Conservation (phyloP, 2,888 invertebrate species). For the Rapana venosa region DNA sequence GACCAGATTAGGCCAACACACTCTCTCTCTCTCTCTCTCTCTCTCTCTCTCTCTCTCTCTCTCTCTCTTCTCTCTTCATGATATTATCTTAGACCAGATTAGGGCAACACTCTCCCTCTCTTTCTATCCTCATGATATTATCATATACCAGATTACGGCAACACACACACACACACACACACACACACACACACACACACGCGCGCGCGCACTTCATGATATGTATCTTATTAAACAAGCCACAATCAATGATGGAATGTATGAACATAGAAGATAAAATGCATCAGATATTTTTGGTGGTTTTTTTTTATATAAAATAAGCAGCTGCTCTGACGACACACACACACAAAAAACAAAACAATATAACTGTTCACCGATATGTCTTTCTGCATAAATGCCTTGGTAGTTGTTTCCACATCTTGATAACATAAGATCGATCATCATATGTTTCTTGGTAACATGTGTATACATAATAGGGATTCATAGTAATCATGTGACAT, state of each 20-base stretch:
- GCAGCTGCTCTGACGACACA: background rate
- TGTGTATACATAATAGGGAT: no score
- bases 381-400: no score
- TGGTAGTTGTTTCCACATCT: no score
- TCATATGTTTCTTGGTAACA: no score
- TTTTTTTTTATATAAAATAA: no score
- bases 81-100: no score
- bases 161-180: slow-evolving; percentile 11
- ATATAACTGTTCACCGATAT: no score
- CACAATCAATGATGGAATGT: no score
- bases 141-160: background rate
- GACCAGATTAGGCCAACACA: background rate
- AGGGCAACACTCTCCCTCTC: background rate
- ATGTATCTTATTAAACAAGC: background rate
- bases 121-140: background rate
- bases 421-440: no score
- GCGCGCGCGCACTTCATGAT: background rate
- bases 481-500: no score
- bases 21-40: background rate
- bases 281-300: no score
- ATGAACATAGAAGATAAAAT: no score
- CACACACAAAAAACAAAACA: background rate
- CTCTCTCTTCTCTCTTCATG: background rate
- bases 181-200: background rate
- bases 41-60: background rate